Conservation (phyloP, 2,113 vertebrate species). For the Poicephalus meyeri region DNA sequence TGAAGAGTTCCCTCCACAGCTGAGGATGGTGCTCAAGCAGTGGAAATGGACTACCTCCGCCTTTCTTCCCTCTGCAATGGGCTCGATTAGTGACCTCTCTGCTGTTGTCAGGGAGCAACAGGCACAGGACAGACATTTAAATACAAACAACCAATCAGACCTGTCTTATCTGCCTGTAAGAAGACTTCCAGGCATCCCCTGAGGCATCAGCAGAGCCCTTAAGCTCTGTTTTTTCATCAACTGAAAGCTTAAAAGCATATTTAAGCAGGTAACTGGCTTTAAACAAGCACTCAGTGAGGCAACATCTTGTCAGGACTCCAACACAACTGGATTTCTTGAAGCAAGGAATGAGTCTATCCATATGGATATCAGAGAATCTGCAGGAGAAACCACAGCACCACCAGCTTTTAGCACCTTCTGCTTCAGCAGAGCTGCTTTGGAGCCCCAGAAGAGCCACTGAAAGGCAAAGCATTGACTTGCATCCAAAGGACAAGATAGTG, state of each 20-base stretch:
- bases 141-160: background rate
- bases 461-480: background rate
- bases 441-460: background rate
- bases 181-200: background rate
- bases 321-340: background rate
- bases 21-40: background rate
- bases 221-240: background rate
- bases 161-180: background rate
- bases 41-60: background rate
- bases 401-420: background rate
- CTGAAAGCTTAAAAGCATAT: background rate
- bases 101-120: background rate
- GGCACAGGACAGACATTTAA: background rate
- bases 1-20: background rate
- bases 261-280: background rate
- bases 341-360: background rate
- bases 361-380: rapidly evolving
- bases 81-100: background rate
- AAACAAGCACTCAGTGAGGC: background rate
- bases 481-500: background rate
- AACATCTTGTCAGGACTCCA: background rate
- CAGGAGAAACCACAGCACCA: background rate
- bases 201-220: background rate
- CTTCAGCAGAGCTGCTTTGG: background rate
- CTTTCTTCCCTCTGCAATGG: no score